Evolutionary conservation across 2,113 vertebrate species (phyloP).

Genomic region (Melanostigma gelatinosum): DNA sequence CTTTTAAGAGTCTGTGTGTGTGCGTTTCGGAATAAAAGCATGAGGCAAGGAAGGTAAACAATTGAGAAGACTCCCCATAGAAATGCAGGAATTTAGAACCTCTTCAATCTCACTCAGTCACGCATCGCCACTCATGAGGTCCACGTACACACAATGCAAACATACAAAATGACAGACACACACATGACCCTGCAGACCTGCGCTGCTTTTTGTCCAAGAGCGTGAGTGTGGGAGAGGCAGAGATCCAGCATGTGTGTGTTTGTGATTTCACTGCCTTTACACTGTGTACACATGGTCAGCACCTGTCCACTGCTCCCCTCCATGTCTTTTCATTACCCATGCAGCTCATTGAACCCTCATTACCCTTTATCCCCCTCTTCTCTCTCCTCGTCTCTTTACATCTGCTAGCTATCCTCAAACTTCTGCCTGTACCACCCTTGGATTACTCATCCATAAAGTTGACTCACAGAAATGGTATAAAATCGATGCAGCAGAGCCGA

Average conservation of each 20-base stretch:
- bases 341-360: slow-evolving; percentile 32
- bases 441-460: not conserved
- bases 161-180: slow-evolving; percentile 21
- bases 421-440: not conserved
- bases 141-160: slow-evolving; percentile 33
- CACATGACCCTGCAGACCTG: slow-evolving; percentile 22
- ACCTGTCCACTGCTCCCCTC: slow-evolving; percentile 61
- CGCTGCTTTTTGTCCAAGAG: slow-evolving; percentile 8
- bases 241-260: not conserved
- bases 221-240: not conserved
- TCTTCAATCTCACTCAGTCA: slow-evolving; percentile 47
- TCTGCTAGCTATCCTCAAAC: not conserved
- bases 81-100: slow-evolving; percentile 45
- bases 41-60: slow-evolving; percentile 23
- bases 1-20: not conserved
- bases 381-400: not conserved
- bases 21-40: slow-evolving; percentile 40
- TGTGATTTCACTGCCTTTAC: slow-evolving; percentile 7
- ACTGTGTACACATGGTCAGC: slow-evolving; percentile 64
- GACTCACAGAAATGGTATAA: not conserved
- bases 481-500: not conserved
- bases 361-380: slow-evolving; percentile 10
- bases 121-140: not conserved
- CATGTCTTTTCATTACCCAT: slow-evolving; percentile 40
- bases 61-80: slow-evolving; percentile 29